Base-by-base conservation (phyloP, 30 jellyfish, hydroid and myxozoan species). In the Clytia hemisphaerica region DNA sequence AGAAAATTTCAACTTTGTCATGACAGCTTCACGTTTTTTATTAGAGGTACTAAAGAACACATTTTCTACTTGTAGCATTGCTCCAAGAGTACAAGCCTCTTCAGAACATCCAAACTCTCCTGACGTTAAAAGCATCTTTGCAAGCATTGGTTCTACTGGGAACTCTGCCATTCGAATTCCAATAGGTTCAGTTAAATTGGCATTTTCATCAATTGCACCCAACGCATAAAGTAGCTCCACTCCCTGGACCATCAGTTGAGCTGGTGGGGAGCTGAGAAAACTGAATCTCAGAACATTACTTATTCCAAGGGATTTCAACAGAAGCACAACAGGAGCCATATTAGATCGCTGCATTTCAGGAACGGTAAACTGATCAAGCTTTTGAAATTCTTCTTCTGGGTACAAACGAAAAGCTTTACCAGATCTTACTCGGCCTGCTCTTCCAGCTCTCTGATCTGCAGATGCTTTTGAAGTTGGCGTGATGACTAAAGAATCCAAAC, bases 161-260 rank as follows among this genome's bases (percentile, higher is more conserved):
- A 92, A 67, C 71, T 92, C 99, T 36, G 96, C 99, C 99, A 92
- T 83, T 32, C 83, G 91, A 22, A 66, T 25, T 5, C 99, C 99
- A 42, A 92, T 88, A 16, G 96, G 95, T 22, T 78, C 92, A 12
- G 99, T 84, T 21, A 92, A 61, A 40, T 78, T 83, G 22, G 92
- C 83, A 10, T 59, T 49, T 27, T 77, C 94, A 50, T 72, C 85
- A 44, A 92, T 45, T 4, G 95, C 99, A 58, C 93, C 94, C 1
- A 92, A 64, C 4, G 99, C 99, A 75, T 72, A 74, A 24, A 92
- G 75, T 33, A 83, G 76, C 71, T 92, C 96, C 53, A 92, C 75
- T 0, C 99, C 97, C 6, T 84, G 85, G 2, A 82, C 95, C 99
- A 92, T 84, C 22, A 93, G 64, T 60, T 84, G 93, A 34, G 96